Evolutionary conservation across 1,140 invertebrate genomes (phyloP).

Genomic region (Cylas formicarius): DNA sequence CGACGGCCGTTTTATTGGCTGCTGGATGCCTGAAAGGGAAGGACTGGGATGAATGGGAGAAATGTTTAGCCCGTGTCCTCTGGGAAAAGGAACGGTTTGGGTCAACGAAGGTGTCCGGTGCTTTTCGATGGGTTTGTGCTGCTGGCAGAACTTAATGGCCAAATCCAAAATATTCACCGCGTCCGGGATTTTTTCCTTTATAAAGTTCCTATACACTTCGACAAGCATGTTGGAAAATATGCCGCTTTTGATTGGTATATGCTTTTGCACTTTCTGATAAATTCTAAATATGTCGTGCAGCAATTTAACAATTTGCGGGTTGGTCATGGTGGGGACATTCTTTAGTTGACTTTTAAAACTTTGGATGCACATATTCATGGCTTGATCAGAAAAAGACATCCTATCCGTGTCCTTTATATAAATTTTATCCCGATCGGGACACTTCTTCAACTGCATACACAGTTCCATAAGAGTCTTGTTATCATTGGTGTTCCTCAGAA

Average conservation of each 20-base stretch:
- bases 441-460: conserved; percentile 66
- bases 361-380: conserved; percentile 60
- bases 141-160: conserved; percentile 42
- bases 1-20: conserved; percentile 29
- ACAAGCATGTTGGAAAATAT: conserved; percentile 52
- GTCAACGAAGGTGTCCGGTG: conserved; percentile 14
- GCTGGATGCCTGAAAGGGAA: conserved; percentile 12
- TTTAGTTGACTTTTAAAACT: conserved; percentile 47
- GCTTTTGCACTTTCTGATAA: conserved; percentile 54
- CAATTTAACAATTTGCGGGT: conserved; percentile 34
- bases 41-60: conserved; percentile 32
- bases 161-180: conserved; percentile 40
- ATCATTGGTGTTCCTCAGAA: conserved; percentile 72
- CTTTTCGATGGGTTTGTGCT: conserved; percentile 36
- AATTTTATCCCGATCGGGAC: conserved; percentile 77
- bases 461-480: conserved; percentile 74
- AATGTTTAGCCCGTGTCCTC: conserved; percentile 15
- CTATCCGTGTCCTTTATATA: conserved; percentile 76
- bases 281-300: conserved; percentile 56
- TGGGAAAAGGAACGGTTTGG: conserved; percentile 10
- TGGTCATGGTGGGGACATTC: conserved; percentile 29
- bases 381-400: conserved; percentile 65
- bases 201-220: conserved; percentile 53
- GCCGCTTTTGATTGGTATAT: conserved; percentile 48
- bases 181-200: conserved; percentile 40